Conservation (phyloP, 2,888 invertebrate species). For the Camptogramma bilineatum region DNA sequence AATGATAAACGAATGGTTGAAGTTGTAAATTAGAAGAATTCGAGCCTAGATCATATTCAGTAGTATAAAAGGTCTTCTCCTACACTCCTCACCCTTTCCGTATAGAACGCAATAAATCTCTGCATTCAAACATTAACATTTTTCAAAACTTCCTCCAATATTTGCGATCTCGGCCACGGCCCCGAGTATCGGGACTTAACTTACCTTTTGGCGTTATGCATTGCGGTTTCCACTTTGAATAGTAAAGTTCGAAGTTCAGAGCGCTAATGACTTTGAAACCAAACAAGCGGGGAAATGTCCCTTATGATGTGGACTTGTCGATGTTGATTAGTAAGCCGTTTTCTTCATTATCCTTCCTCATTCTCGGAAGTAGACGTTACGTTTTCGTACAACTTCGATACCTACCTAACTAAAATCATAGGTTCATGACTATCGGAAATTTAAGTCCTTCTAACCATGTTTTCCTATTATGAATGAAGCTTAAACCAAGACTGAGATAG, state of each 20-base stretch:
- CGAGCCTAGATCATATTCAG: no score
- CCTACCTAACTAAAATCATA: no score
- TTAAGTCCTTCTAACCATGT: no score
- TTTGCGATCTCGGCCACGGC: slow-evolving; percentile 41
- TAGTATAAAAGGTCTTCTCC: no score
- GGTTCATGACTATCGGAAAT: no score
- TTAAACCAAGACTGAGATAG: no score
- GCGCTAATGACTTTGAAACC: slow-evolving; percentile 23
- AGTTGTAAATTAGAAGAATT: no score
- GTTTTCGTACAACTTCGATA: background rate
- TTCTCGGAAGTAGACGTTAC: background rate
- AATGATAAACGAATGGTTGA: no score
- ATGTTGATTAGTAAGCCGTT: background rate
- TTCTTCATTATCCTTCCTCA: background rate
- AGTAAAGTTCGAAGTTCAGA: slow-evolving; percentile 18
- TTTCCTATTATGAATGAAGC: no score
- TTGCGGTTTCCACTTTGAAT: slow-evolving; percentile 23
- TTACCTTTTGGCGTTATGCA: slow-evolving; percentile 28
- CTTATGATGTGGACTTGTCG: slow-evolving; percentile 1
- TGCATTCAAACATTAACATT: slow-evolving; percentile 50
- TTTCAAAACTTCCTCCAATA: slow-evolving; percentile 51
- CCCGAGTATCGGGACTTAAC: slow-evolving; percentile 19
- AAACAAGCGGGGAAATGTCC: slow-evolving; percentile 16
- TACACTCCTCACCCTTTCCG: no score
- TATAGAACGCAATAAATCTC: slow-evolving; percentile 44